Percentiles rank a stretch among this genome's conserved stretches.
Evolutionary conservation across 2,888 invertebrate genomes (phyloP).

Genomic region (Troides oblongomaculatus): DNA sequence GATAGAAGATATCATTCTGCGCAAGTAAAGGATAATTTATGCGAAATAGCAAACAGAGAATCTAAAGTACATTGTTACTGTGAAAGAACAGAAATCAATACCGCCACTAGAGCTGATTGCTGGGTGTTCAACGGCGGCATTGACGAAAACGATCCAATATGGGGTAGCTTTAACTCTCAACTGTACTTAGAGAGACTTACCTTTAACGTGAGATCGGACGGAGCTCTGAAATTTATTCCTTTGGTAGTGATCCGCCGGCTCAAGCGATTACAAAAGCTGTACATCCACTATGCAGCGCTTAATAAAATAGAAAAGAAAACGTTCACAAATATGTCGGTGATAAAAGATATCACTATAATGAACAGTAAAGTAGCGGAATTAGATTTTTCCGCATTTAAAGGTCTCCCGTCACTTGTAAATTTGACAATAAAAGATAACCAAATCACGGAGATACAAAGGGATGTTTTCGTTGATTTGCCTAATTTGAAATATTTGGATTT

Average conservation of each 20-base stretch:
- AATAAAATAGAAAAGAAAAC: constrained; percentile 85
- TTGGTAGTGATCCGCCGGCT: constrained; percentile 83
- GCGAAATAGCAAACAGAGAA: constrained; percentile 77
- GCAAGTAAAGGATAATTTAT: constrained; percentile 76
- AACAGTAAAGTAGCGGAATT: constrained; percentile 86
- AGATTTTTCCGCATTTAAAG: constrained; percentile 85
- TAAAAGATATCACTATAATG: constrained; percentile 85
- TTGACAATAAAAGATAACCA: constrained; percentile 88
- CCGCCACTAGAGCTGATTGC: constrained; percentile 86
- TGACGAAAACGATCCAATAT: constrained; percentile 84
- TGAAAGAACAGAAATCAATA: constrained; percentile 75
- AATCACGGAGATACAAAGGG: constrained; percentile 86
- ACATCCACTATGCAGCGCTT: constrained; percentile 86
- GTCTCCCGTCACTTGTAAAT: constrained; percentile 84
- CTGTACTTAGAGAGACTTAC: constrained; percentile 83
- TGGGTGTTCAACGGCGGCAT: constrained; percentile 86
- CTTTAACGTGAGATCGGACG: constrained; percentile 85
- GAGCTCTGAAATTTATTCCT: constrained; percentile 85
- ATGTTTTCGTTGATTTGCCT: constrained; percentile 88
- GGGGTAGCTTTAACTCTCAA: constrained; percentile 87
- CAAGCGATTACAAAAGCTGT: constrained; percentile 83
- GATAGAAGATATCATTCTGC: constrained; percentile 65
- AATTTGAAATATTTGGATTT: constrained; percentile 87
- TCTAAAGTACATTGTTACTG: constrained; percentile 85
- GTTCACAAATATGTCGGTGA: constrained; percentile 86